Evolutionary conservation across 2,113 vertebrate genomes (phyloP).

Genomic region (Triplophysa dalaica): DNA sequence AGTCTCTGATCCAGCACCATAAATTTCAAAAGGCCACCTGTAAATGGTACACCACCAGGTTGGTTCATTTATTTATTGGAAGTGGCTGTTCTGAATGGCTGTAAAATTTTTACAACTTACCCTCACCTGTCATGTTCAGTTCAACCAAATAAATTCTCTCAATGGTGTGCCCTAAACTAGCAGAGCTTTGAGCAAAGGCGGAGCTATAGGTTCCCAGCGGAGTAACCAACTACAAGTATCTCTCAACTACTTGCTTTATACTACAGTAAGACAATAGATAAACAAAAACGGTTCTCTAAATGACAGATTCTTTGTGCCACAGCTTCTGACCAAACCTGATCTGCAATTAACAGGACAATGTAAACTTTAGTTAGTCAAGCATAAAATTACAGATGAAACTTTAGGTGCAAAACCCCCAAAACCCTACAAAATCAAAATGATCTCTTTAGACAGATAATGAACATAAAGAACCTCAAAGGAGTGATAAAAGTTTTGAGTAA

Average conservation of each 20-base stretch:
- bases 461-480: neutral
- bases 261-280: too few relatives aligned
- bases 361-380: too few relatives aligned
- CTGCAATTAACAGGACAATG: too few relatives aligned
- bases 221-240: neutral
- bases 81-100: neutral
- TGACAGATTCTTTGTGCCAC: neutral
- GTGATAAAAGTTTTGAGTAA: neutral
- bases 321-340: neutral
- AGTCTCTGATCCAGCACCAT: neutral
- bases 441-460: neutral
- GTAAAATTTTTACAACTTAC: constrained; percentile 1
- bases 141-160: neutral
- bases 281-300: neutral
- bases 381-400: too few relatives aligned
- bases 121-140: neutral
- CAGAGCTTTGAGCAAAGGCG: neutral
- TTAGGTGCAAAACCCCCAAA: neutral
- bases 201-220: neutral
- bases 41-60: neutral
- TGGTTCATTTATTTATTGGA: neutral
- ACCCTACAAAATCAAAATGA: neutral
- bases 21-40: neutral
- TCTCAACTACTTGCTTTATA: too few relatives aligned
- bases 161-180: constrained; percentile 1